Evolutionary conservation across 2,113 vertebrate species (phyloP).

Genomic region (Toxostoma redivivum): DNA sequence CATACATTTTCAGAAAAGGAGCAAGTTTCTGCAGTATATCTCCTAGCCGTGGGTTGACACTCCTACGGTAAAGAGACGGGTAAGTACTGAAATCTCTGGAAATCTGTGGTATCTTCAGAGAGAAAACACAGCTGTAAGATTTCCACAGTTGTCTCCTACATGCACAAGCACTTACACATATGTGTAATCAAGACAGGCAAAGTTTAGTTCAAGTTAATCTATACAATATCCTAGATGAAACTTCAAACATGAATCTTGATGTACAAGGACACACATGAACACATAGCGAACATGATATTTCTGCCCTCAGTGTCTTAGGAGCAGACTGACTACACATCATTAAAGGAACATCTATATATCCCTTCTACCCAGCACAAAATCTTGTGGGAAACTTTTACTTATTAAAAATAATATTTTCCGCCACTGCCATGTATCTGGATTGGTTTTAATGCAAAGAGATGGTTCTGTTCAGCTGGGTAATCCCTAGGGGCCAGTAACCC

Average conservation of each 20-base stretch:
- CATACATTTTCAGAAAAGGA: constrained; percentile 98
- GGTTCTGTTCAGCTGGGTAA: neutral
- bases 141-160: neutral
- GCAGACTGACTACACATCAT: neutral
- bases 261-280: neutral
- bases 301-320: neutral
- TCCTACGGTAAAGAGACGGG: constrained; percentile 68
- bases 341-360: neutral
- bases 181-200: neutral
- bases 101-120: neutral
- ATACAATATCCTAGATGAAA: neutral
- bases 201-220: neutral
- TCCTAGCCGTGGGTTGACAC: constrained; percentile 86
- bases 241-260: neutral
- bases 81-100: neutral
- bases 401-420: neutral
- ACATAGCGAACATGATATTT: neutral
- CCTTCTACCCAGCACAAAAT: neutral
- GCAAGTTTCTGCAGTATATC: constrained; percentile 97
- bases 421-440: neutral
- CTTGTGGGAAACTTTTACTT: neutral
- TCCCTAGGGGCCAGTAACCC: neutral
- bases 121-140: neutral
- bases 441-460: neutral
- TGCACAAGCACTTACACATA: neutral